A percentile compares a stretch with the other conserved stretches of the same genome.
These are phyloP conservation scores for Neolamprologus tretocephalus DNA, from an alignment of 2,113 vertebrate genomes.

Conservation along the genomic window DNA sequence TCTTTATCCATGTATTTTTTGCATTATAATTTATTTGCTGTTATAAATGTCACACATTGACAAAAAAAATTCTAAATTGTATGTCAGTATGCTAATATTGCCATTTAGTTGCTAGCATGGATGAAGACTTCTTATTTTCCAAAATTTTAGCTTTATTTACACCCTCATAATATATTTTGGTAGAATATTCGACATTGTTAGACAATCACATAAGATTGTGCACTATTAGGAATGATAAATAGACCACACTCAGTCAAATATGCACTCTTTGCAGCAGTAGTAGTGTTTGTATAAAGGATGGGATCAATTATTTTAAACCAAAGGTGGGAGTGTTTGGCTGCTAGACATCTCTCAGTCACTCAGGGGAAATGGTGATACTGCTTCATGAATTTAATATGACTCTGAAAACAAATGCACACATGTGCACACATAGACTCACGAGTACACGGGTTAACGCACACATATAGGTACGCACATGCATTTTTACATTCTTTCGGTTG, in stretches of 20 bases:
- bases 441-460: background rate
- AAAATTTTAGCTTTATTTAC: background rate
- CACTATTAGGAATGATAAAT: background rate
- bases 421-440: background rate
- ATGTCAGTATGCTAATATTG: background rate
- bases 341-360: constrained; percentile 45
- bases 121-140: background rate
- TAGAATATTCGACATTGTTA: background rate
- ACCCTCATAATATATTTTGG: background rate
- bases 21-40: background rate
- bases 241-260: background rate
- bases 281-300: constrained; percentile 23
- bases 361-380: constrained; percentile 28
- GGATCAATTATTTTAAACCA: constrained; percentile 52
- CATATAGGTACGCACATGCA: background rate
- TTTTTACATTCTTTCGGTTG: background rate
- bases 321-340: constrained; percentile 52
- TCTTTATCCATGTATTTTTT: background rate
- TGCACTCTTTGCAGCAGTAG: background rate
- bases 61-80: background rate
- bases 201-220: background rate
- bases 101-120: background rate
- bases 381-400: constrained; percentile 59
- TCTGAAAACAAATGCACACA: background rate
- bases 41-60: background rate